Conservation (phyloP, 23 tunicate genomes). For the Oikopleura albicans region DNA sequence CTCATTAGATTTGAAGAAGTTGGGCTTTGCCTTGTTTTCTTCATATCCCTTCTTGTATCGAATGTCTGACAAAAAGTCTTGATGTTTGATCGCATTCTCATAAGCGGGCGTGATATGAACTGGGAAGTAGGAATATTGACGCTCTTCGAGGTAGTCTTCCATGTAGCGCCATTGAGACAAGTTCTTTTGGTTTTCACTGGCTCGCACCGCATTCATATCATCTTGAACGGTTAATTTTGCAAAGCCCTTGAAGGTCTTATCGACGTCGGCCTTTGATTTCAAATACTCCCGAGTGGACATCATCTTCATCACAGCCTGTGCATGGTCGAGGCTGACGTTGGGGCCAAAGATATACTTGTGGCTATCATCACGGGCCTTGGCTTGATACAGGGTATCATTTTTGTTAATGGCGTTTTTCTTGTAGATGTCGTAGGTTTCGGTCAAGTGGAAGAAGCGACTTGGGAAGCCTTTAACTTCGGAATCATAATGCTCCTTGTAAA, state of each 20-base stretch:
- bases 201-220: slow-evolving; percentile 5
- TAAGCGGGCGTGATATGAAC: slow-evolving; percentile 82
- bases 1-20: slow-evolving; percentile 27
- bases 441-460: background rate
- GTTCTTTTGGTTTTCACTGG: background rate
- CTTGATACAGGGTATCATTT: background rate
- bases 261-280: background rate
- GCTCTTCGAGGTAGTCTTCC: slow-evolving; percentile 66
- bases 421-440: slow-evolving; percentile 1
- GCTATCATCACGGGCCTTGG: background rate
- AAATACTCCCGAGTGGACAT: background rate
- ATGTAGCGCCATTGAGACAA: slow-evolving; percentile 30
- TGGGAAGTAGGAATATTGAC: slow-evolving; percentile 53
- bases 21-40: slow-evolving; percentile 25
- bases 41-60: slow-evolving; percentile 38
- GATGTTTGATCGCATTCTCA: slow-evolving; percentile 62
- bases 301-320: background rate
- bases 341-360: slow-evolving; percentile 11
- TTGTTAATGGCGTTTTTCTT: slow-evolving; percentile 3
- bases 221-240: background rate
- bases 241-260: background rate
- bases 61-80: slow-evolving; percentile 46
- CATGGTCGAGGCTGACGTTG: background rate
- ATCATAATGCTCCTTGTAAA: background rate
- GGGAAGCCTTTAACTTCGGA: background rate